Conservation (phyloP, 2,113 vertebrate genomes). For the Sinocyclocheilus grahami region DNA sequence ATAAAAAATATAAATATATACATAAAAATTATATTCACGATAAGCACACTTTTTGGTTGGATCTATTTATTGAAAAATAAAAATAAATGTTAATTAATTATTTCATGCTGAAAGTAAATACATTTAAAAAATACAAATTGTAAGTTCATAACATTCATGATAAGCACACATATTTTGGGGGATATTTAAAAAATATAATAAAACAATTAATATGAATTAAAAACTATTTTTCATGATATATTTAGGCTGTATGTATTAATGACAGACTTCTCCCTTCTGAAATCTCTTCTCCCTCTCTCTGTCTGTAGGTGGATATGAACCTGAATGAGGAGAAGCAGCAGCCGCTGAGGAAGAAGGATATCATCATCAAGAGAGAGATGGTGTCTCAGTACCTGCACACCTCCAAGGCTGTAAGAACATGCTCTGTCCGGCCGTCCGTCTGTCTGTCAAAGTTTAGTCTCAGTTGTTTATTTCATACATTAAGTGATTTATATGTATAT, state of each 20-base stretch:
- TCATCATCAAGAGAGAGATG: conserved; percentile 85
- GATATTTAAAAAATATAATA: no score
- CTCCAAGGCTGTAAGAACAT: conserved; percentile 80
- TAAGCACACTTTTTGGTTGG: no score
- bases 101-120: not conserved
- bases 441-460: not conserved
- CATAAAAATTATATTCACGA: no score
- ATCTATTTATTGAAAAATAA: not conserved
- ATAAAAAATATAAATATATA: no score
- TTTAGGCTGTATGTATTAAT: no score
- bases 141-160: no score
- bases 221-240: not conserved
- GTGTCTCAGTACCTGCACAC: conserved; percentile 87
- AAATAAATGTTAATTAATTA: not conserved
- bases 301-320: conserved; percentile 86
- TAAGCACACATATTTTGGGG: no score
- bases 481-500: no score
- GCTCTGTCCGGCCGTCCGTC: not conserved
- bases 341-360: conserved; percentile 82
- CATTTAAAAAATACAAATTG: not conserved
- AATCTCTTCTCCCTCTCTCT: not conserved
- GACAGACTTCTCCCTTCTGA: no score
- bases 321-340: conserved; percentile 86
- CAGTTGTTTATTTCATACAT: no score
- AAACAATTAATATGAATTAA: no score